phyloP scores from a whole-genome alignment of 2,113 vertebrate species.

The Dasyurus viverrinus region DNA sequence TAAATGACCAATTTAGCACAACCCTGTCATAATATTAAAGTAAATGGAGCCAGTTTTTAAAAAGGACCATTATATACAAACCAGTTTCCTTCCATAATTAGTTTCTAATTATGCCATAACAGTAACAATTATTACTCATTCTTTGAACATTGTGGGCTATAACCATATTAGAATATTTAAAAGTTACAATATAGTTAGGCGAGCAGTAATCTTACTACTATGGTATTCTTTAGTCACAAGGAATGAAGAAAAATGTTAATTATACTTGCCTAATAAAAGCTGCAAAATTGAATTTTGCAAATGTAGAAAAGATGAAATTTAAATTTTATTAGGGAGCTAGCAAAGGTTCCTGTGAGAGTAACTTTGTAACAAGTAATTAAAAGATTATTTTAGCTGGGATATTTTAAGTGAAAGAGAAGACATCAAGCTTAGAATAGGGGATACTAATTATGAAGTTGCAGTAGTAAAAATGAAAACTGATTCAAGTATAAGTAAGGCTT shows the following conservation, averaged over 20 bases:
- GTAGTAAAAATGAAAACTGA: conserved; percentile 13
- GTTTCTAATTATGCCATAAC: conserved; percentile 24
- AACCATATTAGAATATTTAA: conserved; percentile 17
- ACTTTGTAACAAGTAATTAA: neutral
- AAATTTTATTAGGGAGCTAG: neutral
- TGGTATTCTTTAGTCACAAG: neutral
- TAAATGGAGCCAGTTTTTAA: conserved; percentile 36
- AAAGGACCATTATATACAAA: conserved; percentile 4
- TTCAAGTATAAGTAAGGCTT: conserved; percentile 13
- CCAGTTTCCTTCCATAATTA: conserved; percentile 5
- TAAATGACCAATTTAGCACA: neutral
- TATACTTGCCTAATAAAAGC: neutral
- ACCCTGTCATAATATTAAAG: neutral
- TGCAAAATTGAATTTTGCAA: neutral
- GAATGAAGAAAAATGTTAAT: neutral
- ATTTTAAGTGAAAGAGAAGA: conserved; percentile 2
- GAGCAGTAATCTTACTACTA: neutral
- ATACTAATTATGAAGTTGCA: neutral
- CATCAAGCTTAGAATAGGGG: neutral
- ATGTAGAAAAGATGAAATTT: neutral
- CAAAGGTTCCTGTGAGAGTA: neutral
- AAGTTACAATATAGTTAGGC: conserved; percentile 17
- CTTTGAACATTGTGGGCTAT: conserved; percentile 23
- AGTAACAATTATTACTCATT: conserved; percentile 13
- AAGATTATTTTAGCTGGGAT: conserved; percentile 30